Evolutionary conservation across 2,888 invertebrate species (phyloP).

Genomic region (Hylaea fasciaria): DNA sequence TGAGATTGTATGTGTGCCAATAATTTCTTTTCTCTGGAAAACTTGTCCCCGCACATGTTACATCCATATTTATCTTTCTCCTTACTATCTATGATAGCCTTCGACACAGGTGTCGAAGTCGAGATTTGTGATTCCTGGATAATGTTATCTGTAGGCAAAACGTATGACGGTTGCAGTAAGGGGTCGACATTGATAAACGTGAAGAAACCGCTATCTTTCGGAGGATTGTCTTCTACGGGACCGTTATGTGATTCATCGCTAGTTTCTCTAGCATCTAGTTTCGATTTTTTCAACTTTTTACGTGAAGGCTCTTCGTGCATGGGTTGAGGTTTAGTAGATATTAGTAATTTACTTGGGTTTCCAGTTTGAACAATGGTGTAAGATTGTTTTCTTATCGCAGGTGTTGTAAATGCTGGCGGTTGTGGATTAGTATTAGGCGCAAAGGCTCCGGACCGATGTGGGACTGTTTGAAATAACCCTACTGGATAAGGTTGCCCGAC

Average conservation of each 20-base stretch:
- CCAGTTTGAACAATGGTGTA: constrained; percentile 77
- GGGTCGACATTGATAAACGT: constrained; percentile 80
- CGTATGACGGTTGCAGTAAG: constrained; percentile 72
- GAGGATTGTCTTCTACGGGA: constrained; percentile 56
- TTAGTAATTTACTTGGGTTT: constrained; percentile 75
- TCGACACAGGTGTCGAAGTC: constrained; percentile 62
- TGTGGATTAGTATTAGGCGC: constrained; percentile 32
- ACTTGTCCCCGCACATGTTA: constrained; percentile 72
- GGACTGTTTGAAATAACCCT: constrained; percentile 70
- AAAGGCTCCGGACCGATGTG: constrained; percentile 50
- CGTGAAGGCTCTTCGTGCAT: constrained; percentile 53
- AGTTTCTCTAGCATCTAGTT: constrained; percentile 39
- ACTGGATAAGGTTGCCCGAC: constrained; percentile 71
- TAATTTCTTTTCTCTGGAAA: constrained; percentile 76
- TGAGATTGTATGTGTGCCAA: constrained; percentile 75
- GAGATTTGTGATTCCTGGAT: constrained; percentile 80
- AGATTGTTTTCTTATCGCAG: constrained; percentile 76
- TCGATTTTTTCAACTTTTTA: constrained; percentile 60
- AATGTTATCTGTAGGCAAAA: constrained; percentile 73
- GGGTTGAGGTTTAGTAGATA: constrained; percentile 71
- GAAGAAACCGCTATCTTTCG: constrained; percentile 68
- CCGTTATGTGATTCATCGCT: constrained; percentile 59
- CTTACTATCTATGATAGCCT: constrained; percentile 44
- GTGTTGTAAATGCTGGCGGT: constrained; percentile 61
- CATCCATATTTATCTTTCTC: constrained; percentile 65